A percentile compares a stretch with the other conserved stretches of the same genome.
These are phyloP conservation scores for Enteromius trimaculatus DNA, from an alignment of 2,797 vertebrate genomes.

Conservation along the genomic window DNA sequence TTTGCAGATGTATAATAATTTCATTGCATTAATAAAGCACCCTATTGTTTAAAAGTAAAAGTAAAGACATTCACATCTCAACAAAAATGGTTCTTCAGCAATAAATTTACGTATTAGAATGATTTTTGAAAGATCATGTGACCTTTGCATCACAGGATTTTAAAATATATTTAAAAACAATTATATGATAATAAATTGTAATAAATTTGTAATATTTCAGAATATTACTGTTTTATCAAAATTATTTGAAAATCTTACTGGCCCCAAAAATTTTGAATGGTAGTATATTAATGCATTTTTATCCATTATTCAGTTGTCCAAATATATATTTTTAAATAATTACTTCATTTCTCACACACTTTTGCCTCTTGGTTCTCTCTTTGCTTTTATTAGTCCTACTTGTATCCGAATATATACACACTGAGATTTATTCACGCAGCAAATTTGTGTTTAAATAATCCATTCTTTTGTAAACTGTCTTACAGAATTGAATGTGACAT, in stretches of 20 bases:
- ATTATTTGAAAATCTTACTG: background rate
- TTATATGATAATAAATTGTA: too few species aligned
- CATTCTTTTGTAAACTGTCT: slow-evolving; percentile 3
- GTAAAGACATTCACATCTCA: background rate
- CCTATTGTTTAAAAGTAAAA: background rate
- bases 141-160: background rate
- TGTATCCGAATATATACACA: background rate
- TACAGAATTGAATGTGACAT: background rate
- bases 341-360: background rate
- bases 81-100: background rate
- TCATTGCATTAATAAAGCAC: background rate
- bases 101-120: background rate
- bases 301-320: background rate
- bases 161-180: background rate
- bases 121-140: background rate
- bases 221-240: background rate
- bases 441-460: slow-evolving; percentile 8
- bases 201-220: background rate
- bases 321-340: background rate
- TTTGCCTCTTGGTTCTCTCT: background rate
- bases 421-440: background rate
- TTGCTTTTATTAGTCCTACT: background rate
- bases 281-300: background rate
- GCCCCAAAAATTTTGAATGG: background rate
- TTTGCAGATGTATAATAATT: background rate